These are phyloP conservation scores for Coranthus polyacanthus DNA, from an alignment of 2,797 vertebrate species.

Conservation along the genomic window DNA sequence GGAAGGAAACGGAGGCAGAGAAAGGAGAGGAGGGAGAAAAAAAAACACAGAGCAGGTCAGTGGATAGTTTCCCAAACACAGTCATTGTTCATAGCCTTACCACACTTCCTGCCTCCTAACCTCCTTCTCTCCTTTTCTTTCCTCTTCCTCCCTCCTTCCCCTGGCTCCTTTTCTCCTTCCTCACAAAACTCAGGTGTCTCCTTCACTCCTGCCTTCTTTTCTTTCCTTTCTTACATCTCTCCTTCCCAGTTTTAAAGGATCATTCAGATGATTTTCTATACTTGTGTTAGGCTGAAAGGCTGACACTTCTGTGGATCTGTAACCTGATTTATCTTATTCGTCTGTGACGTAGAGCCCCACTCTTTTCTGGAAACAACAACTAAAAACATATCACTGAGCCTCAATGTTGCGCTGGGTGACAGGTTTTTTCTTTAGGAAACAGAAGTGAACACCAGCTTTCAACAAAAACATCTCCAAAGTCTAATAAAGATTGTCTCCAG, in stretches of 20 bases:
- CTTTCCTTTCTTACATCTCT: background rate
- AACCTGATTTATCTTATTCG: no score
- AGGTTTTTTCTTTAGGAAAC: no score
- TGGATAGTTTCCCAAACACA: slow-evolving; percentile 66
- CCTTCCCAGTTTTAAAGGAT: background rate
- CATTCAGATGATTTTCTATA: no score
- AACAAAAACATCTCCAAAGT: no score
- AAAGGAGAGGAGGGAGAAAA: slow-evolving; percentile 49
- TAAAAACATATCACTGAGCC: no score
- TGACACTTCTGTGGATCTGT: no score
- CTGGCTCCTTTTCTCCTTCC: background rate
- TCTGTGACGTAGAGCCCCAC: no score
- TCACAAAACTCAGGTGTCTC: background rate
- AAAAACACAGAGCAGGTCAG: slow-evolving; percentile 57
- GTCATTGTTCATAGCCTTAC: slow-evolving; percentile 78
- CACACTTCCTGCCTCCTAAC: slow-evolving; percentile 76
- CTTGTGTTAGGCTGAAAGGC: no score
- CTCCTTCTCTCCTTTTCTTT: slow-evolving; percentile 33
- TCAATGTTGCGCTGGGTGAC: no score
- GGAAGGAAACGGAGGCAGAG: slow-evolving; percentile 74
- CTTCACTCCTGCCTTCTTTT: background rate
- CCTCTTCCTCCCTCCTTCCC: slow-evolving; percentile 12
- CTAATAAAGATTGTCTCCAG: no score
- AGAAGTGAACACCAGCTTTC: no score
- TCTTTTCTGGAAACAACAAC: no score